phyloP scores from a whole-genome alignment of 2,113 vertebrate species.

The Tauraco erythrolophus region DNA sequence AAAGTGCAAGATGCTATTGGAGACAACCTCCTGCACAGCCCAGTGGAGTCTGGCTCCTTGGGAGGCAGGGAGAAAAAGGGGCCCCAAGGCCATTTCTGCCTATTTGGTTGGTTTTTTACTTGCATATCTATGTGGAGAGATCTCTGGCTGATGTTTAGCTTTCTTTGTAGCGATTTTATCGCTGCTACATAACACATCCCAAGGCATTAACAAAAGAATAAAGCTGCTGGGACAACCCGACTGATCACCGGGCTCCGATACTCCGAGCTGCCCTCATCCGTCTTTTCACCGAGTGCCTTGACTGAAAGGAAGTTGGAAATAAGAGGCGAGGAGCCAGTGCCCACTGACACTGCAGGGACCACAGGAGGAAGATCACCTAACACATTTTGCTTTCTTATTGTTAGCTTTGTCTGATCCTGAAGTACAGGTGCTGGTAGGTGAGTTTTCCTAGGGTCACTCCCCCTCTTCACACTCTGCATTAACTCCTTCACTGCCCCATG shows the following conservation, averaged over 20 bases:
- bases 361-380: conserved; percentile 79
- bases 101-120: neutral
- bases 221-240: conserved; percentile 68
- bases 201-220: conserved; percentile 71
- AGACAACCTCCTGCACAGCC: neutral
- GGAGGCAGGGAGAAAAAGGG: neutral
- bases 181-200: conserved; percentile 64
- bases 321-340: conserved; percentile 78
- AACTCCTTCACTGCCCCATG: neutral
- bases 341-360: conserved; percentile 73
- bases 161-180: conserved; percentile 57
- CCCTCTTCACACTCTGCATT: neutral
- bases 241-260: conserved; percentile 77
- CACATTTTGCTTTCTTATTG: conserved; percentile 71
- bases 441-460: neutral
- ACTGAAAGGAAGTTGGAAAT: conserved; percentile 78
- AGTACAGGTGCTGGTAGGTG: conserved; percentile 54
- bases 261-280: conserved; percentile 59
- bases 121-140: conserved; percentile 31
- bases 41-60: neutral
- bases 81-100: neutral
- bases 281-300: conserved; percentile 67
- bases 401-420: conserved; percentile 70
- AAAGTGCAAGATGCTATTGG: neutral
- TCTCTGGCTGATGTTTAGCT: conserved; percentile 58